phyloP scores from a whole-genome alignment of 2,113 vertebrate species.

The Gnathonemus echidnorhynchus region DNA sequence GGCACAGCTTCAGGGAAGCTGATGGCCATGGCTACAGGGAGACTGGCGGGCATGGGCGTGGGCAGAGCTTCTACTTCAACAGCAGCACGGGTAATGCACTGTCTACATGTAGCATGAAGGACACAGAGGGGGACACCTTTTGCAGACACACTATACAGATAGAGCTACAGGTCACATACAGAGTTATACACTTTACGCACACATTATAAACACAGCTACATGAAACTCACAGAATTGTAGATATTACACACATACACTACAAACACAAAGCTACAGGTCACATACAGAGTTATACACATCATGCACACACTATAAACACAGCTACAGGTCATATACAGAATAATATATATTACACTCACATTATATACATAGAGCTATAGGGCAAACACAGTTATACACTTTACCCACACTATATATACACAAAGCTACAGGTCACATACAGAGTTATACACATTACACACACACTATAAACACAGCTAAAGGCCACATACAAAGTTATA shows the following conservation, averaged over 20 bases:
- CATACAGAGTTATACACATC: not conserved
- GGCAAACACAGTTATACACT: slow-evolving; percentile 30
- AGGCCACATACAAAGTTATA: not conserved
- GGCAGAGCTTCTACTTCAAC: slow-evolving; percentile 7
- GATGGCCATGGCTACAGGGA: slow-evolving; percentile 47
- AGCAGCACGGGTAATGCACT: not conserved
- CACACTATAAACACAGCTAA: not conserved
- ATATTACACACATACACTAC: slow-evolving; percentile 45
- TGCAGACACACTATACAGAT: not conserved
- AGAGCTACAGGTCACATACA: not conserved
- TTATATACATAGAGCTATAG: not conserved
- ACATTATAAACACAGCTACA: slow-evolving; percentile 35
- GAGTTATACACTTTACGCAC: slow-evolving; percentile 31
- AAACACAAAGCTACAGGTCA: not conserved
- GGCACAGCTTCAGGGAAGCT: slow-evolving; percentile 46
- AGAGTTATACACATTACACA: not conserved
- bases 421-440: not conserved
- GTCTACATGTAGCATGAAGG: not conserved
- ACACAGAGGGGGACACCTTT: not conserved
- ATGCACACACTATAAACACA: slow-evolving; percentile 24
- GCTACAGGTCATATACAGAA: not conserved
- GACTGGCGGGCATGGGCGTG: slow-evolving; percentile 26
- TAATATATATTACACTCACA: not conserved
- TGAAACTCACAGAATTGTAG: not conserved
- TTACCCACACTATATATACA: slow-evolving; percentile 1